These are phyloP conservation scores for Polyodon spathula DNA, from an alignment of 2,113 vertebrate species.

Conservation along the genomic window DNA sequence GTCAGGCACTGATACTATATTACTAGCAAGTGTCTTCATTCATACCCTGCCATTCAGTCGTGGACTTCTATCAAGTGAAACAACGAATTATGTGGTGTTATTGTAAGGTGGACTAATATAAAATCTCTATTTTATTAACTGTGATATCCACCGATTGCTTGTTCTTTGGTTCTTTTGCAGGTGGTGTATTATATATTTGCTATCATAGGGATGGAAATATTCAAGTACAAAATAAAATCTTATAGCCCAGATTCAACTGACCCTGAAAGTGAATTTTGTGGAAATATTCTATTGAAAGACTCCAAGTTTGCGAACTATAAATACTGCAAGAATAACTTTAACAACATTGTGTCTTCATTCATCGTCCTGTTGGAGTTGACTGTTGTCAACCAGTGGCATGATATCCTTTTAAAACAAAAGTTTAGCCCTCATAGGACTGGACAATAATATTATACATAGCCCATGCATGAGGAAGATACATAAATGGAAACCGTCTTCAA, in stretches of 20 bases:
- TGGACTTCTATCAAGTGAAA: no score
- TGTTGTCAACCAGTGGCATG: conserved; percentile 89
- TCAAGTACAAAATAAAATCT: conserved; percentile 69
- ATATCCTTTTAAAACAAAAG: conserved; percentile 68
- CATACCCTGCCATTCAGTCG: no score
- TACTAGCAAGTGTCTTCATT: no score
- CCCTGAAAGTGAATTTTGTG: conserved; percentile 54
- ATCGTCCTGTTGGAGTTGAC: conserved; percentile 81
- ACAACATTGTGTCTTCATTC: conserved; percentile 66
- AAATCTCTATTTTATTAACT: neutral
- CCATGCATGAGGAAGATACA: no score
- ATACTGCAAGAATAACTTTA: conserved; percentile 95
- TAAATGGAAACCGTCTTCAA: no score
- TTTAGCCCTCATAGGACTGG: no score
- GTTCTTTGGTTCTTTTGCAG: conserved; percentile 32
- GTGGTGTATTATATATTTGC: conserved; percentile 88
- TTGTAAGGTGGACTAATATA: neutral
- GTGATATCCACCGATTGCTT: neutral
- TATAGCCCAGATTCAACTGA: conserved; percentile 30
- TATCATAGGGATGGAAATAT: conserved; percentile 83
- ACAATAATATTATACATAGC: no score
- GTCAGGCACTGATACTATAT: no score
- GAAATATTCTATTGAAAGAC: conserved; percentile 62
- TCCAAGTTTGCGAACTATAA: conserved; percentile 61
- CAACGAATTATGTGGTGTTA: neutral